phyloP scores from a whole-genome alignment of 2,113 vertebrate species.

The Ursus arctos region DNA sequence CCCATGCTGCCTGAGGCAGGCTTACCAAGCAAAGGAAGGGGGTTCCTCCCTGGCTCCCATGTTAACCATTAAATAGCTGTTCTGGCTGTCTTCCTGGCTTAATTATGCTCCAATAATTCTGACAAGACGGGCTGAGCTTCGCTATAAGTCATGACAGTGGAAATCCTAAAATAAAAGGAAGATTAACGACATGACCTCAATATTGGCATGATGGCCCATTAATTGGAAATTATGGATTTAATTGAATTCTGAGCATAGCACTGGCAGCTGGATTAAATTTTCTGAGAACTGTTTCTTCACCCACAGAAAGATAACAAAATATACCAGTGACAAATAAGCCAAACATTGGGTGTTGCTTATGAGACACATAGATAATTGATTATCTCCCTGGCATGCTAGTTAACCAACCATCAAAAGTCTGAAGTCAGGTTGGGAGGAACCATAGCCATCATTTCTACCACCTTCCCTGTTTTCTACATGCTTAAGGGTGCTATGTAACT shows the following conservation, averaged over 20 bases:
- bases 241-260: slow-evolving; percentile 60
- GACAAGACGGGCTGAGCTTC: slow-evolving; percentile 46
- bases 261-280: slow-evolving; percentile 44
- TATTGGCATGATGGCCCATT: slow-evolving; percentile 54
- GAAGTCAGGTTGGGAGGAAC: not conserved
- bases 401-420: not conserved
- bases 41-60: not conserved
- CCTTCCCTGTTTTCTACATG: not conserved
- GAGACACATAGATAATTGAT: not conserved
- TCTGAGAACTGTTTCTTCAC: slow-evolving; percentile 29
- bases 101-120: slow-evolving; percentile 57
- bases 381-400: not conserved
- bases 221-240: slow-evolving; percentile 67
- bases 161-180: slow-evolving; percentile 76
- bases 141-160: slow-evolving; percentile 43
- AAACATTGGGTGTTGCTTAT: not conserved
- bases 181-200: slow-evolving; percentile 65
- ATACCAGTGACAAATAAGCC: not conserved
- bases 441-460: not conserved
- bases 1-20: not conserved
- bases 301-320: slow-evolving; percentile 29
- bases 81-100: slow-evolving; percentile 37
- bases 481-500: not conserved
- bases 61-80: slow-evolving; percentile 13
- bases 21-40: not conserved